Conservation (phyloP, 1,140 invertebrate species). For the Diabrotica undecimpunctata region DNA sequence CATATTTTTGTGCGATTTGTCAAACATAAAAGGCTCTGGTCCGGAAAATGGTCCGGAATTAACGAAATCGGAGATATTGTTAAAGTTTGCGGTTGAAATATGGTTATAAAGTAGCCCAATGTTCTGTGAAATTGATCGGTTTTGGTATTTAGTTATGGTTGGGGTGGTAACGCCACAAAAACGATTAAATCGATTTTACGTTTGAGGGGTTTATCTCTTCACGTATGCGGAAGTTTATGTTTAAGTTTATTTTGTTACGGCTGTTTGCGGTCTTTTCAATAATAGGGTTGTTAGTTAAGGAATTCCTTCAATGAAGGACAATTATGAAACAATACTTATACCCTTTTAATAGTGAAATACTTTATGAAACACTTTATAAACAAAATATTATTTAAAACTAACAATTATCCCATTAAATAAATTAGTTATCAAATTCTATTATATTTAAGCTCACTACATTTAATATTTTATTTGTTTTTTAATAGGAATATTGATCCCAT, state of each 20-base stretch:
- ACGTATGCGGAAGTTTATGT: constrained; percentile 4
- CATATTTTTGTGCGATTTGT: not conserved
- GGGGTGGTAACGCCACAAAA: constrained; percentile 6
- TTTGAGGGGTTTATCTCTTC: constrained; percentile 19
- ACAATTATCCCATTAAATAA: no score
- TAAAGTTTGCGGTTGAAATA: constrained; percentile 30
- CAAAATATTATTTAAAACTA: no score
- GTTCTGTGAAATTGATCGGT: constrained; percentile 47
- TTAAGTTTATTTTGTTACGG: constrained; percentile 1
- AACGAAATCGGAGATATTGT: not conserved
- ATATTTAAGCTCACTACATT: no score
- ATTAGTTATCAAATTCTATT: no score
- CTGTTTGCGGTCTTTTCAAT: not conserved
- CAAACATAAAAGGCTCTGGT: not conserved
- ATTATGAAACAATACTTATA: no score
- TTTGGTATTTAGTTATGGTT: constrained; percentile 21
- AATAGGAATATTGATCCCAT: no score
- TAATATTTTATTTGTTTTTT: no score
- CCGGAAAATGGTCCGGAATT: not conserved
- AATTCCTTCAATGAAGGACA: no score
- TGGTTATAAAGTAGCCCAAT: constrained; percentile 39
- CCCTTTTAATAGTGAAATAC: no score
- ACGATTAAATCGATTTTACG: constrained; percentile 12
- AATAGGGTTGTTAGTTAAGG: no score
- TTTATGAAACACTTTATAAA: no score